Conservation (phyloP, 2,113 vertebrate genomes). For the Archocentrus centrarchus region DNA sequence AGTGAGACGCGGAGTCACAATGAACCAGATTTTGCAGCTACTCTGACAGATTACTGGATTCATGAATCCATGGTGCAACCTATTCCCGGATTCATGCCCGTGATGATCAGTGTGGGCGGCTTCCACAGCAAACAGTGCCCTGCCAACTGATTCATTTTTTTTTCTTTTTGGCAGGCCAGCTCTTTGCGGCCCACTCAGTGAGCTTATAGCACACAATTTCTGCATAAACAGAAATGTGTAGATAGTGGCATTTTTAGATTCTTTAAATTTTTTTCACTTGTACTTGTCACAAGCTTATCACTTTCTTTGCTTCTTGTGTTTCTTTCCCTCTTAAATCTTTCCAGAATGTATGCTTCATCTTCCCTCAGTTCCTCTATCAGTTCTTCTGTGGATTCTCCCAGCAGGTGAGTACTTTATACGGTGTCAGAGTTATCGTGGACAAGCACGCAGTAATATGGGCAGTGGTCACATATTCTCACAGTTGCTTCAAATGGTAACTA, state of each 20-base stretch:
- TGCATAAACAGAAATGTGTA: slow-evolving; percentile 63
- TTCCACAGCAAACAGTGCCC: slow-evolving; percentile 43
- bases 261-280: slow-evolving; percentile 39
- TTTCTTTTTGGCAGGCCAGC: slow-evolving; percentile 60
- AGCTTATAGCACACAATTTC: slow-evolving; percentile 55
- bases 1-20: slow-evolving; percentile 42
- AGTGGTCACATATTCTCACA: slow-evolving; percentile 1
- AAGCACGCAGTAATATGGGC: not conserved
- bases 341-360: slow-evolving; percentile 99
- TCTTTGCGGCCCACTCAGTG: slow-evolving; percentile 62
- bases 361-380: slow-evolving; percentile 99
- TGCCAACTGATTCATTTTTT: slow-evolving; percentile 68
- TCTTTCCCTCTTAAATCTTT: slow-evolving; percentile 34
- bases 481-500: not conserved
- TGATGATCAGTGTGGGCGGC: slow-evolving; percentile 66
- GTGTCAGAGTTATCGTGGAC: not conserved
- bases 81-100: slow-evolving; percentile 60
- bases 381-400: slow-evolving; percentile 99
- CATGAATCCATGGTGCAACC: slow-evolving; percentile 56
- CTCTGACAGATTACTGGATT: slow-evolving; percentile 67
- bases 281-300: slow-evolving; percentile 53
- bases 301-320: slow-evolving; percentile 17
- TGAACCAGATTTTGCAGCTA: slow-evolving; percentile 53
- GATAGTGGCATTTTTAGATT: slow-evolving; percentile 60
- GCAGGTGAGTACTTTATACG: slow-evolving; percentile 81